Evolutionary conservation across 1,140 invertebrate genomes (phyloP), one percentile per base, ranked within the genome.

Genomic region (Popillia japonica): DNA sequence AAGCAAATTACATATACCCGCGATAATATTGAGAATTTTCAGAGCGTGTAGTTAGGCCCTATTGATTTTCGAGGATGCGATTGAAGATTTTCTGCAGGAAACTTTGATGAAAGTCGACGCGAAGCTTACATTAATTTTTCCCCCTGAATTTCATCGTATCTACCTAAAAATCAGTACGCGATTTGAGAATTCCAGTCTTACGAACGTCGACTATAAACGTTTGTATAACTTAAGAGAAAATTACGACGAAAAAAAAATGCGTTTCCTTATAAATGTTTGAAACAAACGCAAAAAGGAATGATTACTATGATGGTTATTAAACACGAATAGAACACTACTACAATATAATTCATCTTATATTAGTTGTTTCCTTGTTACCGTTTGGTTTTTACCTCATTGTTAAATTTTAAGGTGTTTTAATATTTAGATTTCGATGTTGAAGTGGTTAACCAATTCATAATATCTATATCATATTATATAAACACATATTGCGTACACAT

Each of bases 361-460:
- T 55, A 20, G 17, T 72, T 40, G 8, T 0, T 72, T 72, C 48
- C 14, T 55, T 55, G 64, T 72, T 72, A 40, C 8, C 14, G 20
- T 72, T 72, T 40, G 11, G 48, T 55, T 55, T 55, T 55, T 55
- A n/a, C 48, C 48, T 55, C 48, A 20, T 55, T 55, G 48, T 55
- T 55, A 20, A 55, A 20, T 55, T n/a, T 55, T 9, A 72, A 72
- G 9, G n/a, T 72, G 64, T 72, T 72, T 72, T 72, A 72, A 72
- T n/a, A 72, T 72, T 72, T 34, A 34, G 64, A 40, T 72, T 27
- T 72, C 17, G 64, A 55, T 55, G 48, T 55, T 55, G 64, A 72
- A 72, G 34, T 72, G 64, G 64, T 72, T 72, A 72, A 72, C 64
- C 64, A 72, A 34, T 72, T 27, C 64, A 72, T 72, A 72, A 11